Evolutionary conservation across 2,797 vertebrate species (phyloP), one percentile per base, ranked within the genome.

Genomic region (Parotocinclus haroldoi): DNA sequence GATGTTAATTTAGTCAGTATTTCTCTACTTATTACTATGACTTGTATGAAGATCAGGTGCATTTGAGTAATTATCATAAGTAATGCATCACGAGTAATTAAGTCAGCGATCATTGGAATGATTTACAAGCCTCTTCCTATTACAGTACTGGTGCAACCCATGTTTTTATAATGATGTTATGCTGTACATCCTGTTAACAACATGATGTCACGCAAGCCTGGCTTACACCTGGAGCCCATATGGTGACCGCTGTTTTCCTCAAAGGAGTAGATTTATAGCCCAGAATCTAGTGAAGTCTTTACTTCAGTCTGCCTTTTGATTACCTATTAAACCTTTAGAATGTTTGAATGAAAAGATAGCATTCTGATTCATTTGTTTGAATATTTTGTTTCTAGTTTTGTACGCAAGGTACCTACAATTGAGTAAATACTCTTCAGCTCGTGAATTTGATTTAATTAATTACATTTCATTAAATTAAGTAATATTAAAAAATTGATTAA

Each of bases 191-290:
- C 5, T 19, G 17, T 50, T 58, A 50, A 48, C 8, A 58, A 13
- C 45, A 39, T 66, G 54, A 73, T 50, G 49, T 69, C 53, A 72
- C 11, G 3, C 48, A 62, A 39, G 53, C 27, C 37, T 44, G 49
- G 8, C 37, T 53, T 18, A 58, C 70, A 63, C 62, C 56, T 74
- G 64, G 59, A 71, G 19, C 39, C 39, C 55, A 66, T 38, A 42
- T 65, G 48, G 9, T 46, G 14, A 57, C 12, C 37, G 58, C 12
- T 13, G n/a, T 46, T 14, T 45, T 48, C 10, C 13, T 11, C 3
- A 36, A 56, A 48, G n/a, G 14, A 56, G 37, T 7, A 10, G 42
- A 36, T 14, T 45, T 40, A 2, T 5, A 27, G 27, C 27, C 27
- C 27, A 27, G 27, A 27, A 2, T 27, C n/a, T n/a, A n/a, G n/a